A percentile compares a stretch with the other conserved stretches of the same genome.
Evolutionary conservation across 2,888 invertebrate species (phyloP).

Genomic region (Caenorhabditis sulstoni): DNA sequence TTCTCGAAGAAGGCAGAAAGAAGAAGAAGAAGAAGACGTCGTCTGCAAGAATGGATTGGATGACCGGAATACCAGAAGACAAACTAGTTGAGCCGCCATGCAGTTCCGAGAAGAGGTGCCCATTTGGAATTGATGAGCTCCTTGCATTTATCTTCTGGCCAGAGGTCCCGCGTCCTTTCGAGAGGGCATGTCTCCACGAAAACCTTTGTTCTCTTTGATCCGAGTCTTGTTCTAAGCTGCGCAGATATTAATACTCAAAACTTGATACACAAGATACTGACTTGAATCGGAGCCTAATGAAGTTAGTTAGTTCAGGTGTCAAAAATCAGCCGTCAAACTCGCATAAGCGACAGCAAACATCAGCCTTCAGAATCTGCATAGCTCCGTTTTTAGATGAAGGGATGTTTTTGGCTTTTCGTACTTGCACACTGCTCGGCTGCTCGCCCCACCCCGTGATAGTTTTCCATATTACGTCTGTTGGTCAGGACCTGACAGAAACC

Average conservation of each 20-base stretch:
- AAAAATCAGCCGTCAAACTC: conserved; percentile 9
- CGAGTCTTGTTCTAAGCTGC: too few relatives aligned
- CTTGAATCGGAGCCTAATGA: background rate
- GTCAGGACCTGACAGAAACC: conserved; percentile 13
- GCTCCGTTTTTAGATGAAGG: background rate
- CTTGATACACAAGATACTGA: too few relatives aligned
- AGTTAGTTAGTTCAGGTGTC: background rate
- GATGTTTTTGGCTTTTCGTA: conserved; percentile 14
- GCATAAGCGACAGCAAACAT: conserved; percentile 24
- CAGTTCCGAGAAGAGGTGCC: conserved; percentile 24
- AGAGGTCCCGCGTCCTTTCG: background rate
- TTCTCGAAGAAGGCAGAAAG: conserved; percentile 12
- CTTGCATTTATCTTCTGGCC: background rate
- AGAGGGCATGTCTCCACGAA: background rate
- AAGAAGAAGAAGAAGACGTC: background rate
- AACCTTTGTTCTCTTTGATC: too few relatives aligned
- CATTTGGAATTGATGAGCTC: conserved; percentile 43
- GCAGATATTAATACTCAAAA: too few relatives aligned
- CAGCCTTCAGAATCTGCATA: conserved; percentile 12
- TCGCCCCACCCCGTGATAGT: conserved; percentile 21
- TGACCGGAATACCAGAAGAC: conserved; percentile 23
- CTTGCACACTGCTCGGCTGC: background rate
- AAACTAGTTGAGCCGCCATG: conserved; percentile 21
- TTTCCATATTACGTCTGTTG: conserved; percentile 21
- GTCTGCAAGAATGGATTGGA: conserved; percentile 51